Evolutionary conservation across 2,888 invertebrate genomes (phyloP).

Genomic region (Apotomis turbidana): DNA sequence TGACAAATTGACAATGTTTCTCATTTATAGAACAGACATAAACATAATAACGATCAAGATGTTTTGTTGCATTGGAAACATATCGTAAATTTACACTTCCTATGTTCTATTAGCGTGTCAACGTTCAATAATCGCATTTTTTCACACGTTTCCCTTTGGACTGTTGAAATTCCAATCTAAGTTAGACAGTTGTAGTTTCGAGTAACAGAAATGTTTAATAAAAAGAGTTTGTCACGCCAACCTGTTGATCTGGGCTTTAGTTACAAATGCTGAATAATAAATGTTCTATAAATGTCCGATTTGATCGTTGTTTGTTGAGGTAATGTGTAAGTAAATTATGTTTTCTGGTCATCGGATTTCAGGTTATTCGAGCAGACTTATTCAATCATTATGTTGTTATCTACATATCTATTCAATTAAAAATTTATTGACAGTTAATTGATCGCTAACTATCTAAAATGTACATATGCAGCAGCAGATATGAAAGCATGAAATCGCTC

Average conservation of each 20-base stretch:
- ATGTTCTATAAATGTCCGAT: conserved; percentile 14
- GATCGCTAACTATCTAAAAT: too few species aligned
- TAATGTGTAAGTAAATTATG: conserved; percentile 7
- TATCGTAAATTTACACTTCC: too few species aligned
- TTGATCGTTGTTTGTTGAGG: conserved; percentile 5
- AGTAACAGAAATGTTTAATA: not conserved
- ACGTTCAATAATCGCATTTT: not conserved
- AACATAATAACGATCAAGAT: too few species aligned
- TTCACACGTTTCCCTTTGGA: not conserved
- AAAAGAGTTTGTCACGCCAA: conserved; percentile 23
- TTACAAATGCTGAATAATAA: conserved; percentile 16
- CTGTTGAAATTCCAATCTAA: conserved; percentile 1
- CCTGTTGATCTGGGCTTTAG: conserved; percentile 18
- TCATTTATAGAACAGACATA: too few species aligned
- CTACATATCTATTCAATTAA: too few species aligned
- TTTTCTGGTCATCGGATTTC: not conserved
- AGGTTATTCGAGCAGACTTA: not conserved
- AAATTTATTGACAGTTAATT: too few species aligned
- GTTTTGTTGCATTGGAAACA: too few species aligned
- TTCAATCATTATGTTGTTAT: not conserved
- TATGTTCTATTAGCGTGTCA: too few species aligned
- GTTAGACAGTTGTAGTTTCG: conserved; percentile 6
- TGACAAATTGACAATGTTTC: too few species aligned
- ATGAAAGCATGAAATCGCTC: too few species aligned
- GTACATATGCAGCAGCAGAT: too few species aligned